Conservation (phyloP, 2,113 vertebrate species). For the Ictalurus furcatus region DNA sequence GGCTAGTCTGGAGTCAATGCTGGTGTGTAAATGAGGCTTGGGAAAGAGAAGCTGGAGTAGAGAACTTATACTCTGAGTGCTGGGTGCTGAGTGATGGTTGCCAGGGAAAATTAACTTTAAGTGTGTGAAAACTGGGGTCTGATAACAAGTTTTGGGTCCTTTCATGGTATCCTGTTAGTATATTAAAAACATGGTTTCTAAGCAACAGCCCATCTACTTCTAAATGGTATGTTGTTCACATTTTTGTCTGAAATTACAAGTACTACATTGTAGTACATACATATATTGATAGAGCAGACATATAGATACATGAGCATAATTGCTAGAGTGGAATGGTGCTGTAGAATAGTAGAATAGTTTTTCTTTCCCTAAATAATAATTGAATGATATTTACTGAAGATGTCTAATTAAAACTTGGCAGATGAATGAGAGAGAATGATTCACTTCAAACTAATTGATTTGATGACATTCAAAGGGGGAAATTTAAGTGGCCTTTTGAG, state of each 20-base stretch:
- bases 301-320: not conserved
- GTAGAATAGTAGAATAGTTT: not conserved
- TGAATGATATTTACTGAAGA: not conserved
- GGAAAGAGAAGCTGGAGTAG: slow-evolving; percentile 66
- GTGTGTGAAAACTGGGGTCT: slow-evolving; percentile 74
- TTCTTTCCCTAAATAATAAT: not conserved
- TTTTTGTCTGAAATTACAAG: slow-evolving; percentile 14
- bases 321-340: not conserved
- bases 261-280: not conserved
- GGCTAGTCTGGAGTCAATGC: slow-evolving; percentile 21
- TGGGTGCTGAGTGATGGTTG: slow-evolving; percentile 74
- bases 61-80: slow-evolving; percentile 71
- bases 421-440: not conserved
- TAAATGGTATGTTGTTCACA: slow-evolving; percentile 37
- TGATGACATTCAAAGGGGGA: not conserved
- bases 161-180: slow-evolving; percentile 64
- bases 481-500: not conserved
- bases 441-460: not conserved
- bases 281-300: not conserved
- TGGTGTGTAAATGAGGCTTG: slow-evolving; percentile 74
- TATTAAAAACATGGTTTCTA: slow-evolving; percentile 47
- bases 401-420: not conserved
- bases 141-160: slow-evolving; percentile 74
- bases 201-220: slow-evolving; percentile 46
- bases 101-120: slow-evolving; percentile 68